Evolutionary conservation across 92 coral and sea anemone genomes (phyloP), one percentile per base, ranked within the genome.

Genomic region (Meandrina meandrites): DNA sequence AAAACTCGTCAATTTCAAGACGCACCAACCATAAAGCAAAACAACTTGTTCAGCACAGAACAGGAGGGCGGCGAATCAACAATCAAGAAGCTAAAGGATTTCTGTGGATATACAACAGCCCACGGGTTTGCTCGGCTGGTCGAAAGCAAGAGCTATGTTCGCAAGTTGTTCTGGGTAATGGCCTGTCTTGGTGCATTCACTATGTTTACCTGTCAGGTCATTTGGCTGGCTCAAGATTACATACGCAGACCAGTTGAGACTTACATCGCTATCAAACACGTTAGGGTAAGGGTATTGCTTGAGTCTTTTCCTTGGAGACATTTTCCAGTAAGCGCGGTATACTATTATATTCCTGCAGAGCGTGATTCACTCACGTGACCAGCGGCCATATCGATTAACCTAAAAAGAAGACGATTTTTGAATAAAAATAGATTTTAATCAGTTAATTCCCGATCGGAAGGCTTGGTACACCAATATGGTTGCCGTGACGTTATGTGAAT

Each of bases 121-220:
- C 91, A 90, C 35, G 93, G 93, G 24, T 76, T 90, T 32, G 91
- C 84, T 5, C 76, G 93, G 28, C 75, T 90, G 17, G 91, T 90
- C 15, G 93, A 79, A 17, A 71, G 86, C n/a, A 77, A 51, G 19
- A 31, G 80, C 32, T 9, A 28, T 17, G 79, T 68, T 14, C 72
- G 91, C 58, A 82, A 73, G 37, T 50, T 80, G 48, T 90, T 90
- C 88, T 90, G 93, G 93, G 54, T 81, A 17, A 31, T 75, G 28
- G 91, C 93, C 2, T 82, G 90, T 15, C 73, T 87, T 16, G 87
- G 91, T 1, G 93, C 93, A 4, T 56, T 83, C 45, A n/a, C 72
- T 17, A 32, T 87, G 72, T 90, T 90, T 62, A 24, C 53, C 57
- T 16, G 22, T 28, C 88, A 87, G 51, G 87, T 81, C 12, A 27